Evolutionary conservation across 1,140 invertebrate species (phyloP).

Genomic region (Meloidogyne exigua): DNA sequence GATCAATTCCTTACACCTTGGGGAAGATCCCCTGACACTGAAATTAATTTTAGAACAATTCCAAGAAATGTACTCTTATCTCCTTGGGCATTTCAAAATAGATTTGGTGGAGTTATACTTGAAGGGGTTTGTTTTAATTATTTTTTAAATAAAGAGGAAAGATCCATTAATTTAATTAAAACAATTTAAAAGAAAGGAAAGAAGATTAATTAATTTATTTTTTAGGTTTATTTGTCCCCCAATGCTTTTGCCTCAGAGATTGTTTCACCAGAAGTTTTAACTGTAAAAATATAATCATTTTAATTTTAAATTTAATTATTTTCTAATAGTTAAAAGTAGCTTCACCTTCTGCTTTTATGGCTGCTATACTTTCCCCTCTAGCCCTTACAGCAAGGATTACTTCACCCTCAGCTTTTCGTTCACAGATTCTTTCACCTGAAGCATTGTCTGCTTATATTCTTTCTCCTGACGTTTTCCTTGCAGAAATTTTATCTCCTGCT

Average conservation of each 20-base stretch:
- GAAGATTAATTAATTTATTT: too few relatives aligned
- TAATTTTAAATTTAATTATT: background rate
- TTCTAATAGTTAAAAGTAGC: slow-evolving; percentile 4
- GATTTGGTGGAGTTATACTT: slow-evolving; percentile 21
- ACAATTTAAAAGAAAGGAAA: too few relatives aligned
- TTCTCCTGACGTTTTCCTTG: slow-evolving; percentile 10
- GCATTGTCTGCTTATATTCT: slow-evolving; percentile 25
- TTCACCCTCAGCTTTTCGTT: slow-evolving; percentile 21
- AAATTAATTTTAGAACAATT: background rate
- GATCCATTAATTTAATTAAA: too few relatives aligned
- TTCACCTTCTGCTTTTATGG: slow-evolving; percentile 21
- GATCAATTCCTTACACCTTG: background rate
- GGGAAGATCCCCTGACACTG: background rate
- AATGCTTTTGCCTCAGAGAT: slow-evolving; percentile 23
- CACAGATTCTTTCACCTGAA: slow-evolving; percentile 34
- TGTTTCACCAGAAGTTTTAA: slow-evolving; percentile 22
- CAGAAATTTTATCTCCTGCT: slow-evolving; percentile 38
- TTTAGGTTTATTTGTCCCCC: slow-evolving; percentile 24
- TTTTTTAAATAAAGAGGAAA: too few relatives aligned
- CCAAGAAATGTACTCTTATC: background rate
- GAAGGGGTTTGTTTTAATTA: background rate
- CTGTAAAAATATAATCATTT: slow-evolving; percentile 10
- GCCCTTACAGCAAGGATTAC: slow-evolving; percentile 17
- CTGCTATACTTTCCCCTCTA: slow-evolving; percentile 11
- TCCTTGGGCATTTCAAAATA: slow-evolving; percentile 29